Evolutionary conservation across 2,113 vertebrate genomes (phyloP), one percentile per base, ranked within the genome.

Genomic region (Riparia riparia): DNA sequence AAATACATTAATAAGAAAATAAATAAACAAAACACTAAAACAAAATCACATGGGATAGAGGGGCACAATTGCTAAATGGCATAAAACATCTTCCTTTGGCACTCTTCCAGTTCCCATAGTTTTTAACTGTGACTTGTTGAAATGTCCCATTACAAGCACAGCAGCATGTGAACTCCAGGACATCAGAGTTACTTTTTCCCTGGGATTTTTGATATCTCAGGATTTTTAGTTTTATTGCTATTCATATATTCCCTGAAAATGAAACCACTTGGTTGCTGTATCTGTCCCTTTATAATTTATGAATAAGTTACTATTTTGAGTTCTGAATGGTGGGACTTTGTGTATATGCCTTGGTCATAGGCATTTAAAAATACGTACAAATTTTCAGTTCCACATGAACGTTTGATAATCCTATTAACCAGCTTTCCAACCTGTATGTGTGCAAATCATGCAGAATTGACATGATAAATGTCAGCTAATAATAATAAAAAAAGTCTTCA

Each of bases 41-140:
- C 91, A 82, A 89, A 93, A 63, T 88, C 82, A 39, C 47, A 28
- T 66, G 86, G 91, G 82, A 72, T 79, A 86, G 73, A 93, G 63
- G 79, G 96, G 91, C 93, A 95, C 90, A 89, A 70, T 73, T 93
- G 85, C 80, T 90, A 79, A 94, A 86, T 90, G 96, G 93, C 85
- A 95, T 95, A 82, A 95, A 86, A 85, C 74, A 92, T 96, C 96
- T 89, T 95, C 66, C 81, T 65, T 95, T 97, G 97, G 96, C 95
- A 45, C 37, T 74, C 28, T 20, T 92, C 97, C 97, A 95, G 92
- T 95, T 93, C 94, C 83, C 86, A 95, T 94, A 97, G 95, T 84
- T 58, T 94, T 89, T 96, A 68, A 72, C 58, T 13, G 78, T 47
- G 88, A 92, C 88, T 95, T 95, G 94, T 91, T 95, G 96, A 96